Evolutionary conservation across 2,113 vertebrate genomes (phyloP).

Genomic region (Tachuris rubrigastra): DNA sequence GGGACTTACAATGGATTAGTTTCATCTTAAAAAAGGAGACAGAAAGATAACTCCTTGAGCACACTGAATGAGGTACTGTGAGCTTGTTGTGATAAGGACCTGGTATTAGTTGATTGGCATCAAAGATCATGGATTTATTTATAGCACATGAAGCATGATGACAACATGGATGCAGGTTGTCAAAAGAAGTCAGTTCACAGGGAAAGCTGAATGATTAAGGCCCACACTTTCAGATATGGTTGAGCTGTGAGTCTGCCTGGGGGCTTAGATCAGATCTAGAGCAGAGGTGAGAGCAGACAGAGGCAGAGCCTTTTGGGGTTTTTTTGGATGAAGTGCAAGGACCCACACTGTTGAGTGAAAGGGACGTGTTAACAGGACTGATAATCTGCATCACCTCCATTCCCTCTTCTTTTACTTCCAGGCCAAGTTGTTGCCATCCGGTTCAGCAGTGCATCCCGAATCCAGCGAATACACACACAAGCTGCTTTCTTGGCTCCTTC

Average conservation of each 20-base stretch:
- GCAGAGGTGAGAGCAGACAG: background rate
- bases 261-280: background rate
- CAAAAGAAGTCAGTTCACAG: background rate
- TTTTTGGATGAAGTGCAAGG: background rate
- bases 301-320: background rate
- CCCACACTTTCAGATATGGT: background rate
- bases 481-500: background rate
- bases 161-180: background rate
- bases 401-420: background rate
- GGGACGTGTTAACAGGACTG: background rate
- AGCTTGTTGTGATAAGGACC: slow-evolving; percentile 10
- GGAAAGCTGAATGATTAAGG: background rate
- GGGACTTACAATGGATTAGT: slow-evolving; percentile 17
- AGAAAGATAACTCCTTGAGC: slow-evolving; percentile 6
- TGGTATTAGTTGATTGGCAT: background rate
- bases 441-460: background rate
- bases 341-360: background rate
- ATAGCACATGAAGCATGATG: background rate
- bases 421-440: background rate
- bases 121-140: background rate
- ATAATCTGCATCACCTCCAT: background rate
- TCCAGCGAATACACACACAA: background rate
- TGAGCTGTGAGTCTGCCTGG: background rate
- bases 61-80: background rate
- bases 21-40: background rate